Conservation (phyloP, 1,140 invertebrate genomes). For the Anastrepha ludens region DNA sequence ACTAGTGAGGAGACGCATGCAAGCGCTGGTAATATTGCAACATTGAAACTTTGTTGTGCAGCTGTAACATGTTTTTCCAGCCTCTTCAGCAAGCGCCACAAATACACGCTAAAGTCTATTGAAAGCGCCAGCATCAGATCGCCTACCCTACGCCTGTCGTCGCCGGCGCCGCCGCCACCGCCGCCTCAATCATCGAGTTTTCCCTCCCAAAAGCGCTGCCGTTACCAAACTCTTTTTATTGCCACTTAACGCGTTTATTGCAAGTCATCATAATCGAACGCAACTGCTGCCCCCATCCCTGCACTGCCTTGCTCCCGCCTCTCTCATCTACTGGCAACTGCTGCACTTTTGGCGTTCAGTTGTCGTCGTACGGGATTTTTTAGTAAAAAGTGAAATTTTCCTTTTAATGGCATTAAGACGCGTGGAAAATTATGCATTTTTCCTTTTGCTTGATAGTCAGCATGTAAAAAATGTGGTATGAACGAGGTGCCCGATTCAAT, state of each 20-base stretch:
- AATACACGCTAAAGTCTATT: not conserved
- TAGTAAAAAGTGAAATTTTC: constrained; percentile 36
- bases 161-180: not conserved
- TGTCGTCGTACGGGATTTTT: constrained; percentile 18
- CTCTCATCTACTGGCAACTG: not conserved
- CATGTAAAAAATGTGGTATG: not conserved
- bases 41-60: not conserved
- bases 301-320: not conserved
- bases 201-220: not conserved
- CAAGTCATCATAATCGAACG: not conserved
- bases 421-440: constrained; percentile 22
- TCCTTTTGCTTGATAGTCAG: not conserved
- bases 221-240: constrained; percentile 22
- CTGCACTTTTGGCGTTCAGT: too few relatives aligned
- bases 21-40: not conserved
- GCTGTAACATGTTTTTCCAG: constrained; percentile 33
- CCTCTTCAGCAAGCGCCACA: not conserved
- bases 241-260: constrained; percentile 20
- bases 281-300: not conserved
- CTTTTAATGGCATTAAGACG: constrained; percentile 13
- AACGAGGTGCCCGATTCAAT: not conserved
- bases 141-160: not conserved
- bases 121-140: not conserved
- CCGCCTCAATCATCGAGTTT: not conserved
- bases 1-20: not conserved